Conservation (phyloP, 1,140 invertebrate species). For the Drosophila ercepeae region DNA sequence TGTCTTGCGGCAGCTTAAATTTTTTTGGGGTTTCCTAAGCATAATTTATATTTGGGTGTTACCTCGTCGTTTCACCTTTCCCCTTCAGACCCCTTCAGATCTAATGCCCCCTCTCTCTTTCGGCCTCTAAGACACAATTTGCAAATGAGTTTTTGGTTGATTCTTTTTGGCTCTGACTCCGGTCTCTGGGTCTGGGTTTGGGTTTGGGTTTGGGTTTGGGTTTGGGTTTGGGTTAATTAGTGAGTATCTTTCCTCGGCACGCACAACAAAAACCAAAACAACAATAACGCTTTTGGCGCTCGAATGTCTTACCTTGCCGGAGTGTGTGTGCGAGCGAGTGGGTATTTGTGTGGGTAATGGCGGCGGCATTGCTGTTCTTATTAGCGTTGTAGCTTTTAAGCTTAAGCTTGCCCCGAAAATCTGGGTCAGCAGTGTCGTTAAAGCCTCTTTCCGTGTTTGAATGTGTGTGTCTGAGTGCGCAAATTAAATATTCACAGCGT, state of each 20-base stretch:
- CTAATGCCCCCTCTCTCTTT: neutral
- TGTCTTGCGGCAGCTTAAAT: slow-evolving; percentile 18
- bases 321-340: slow-evolving; percentile 28
- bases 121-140: slow-evolving; percentile 53
- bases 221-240: slow-evolving; percentile 73
- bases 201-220: too few relatives aligned
- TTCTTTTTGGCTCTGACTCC: slow-evolving; percentile 43
- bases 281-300: slow-evolving; percentile 46
- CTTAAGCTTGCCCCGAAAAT: slow-evolving; percentile 64
- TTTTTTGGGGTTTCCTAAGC: slow-evolving; percentile 67
- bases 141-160: slow-evolving; percentile 67
- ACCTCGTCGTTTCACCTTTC: slow-evolving; percentile 19
- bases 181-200: slow-evolving; percentile 60
- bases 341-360: slow-evolving; percentile 66
- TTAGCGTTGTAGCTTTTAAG: slow-evolving; percentile 73
- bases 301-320: slow-evolving; percentile 9
- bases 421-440: slow-evolving; percentile 76
- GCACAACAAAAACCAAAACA: slow-evolving; percentile 43
- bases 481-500: slow-evolving; percentile 81
- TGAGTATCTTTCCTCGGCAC: slow-evolving; percentile 76
- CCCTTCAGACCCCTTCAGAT: slow-evolving; percentile 15
- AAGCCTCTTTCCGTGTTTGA: slow-evolving; percentile 35
- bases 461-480: slow-evolving; percentile 52
- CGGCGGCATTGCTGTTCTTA: slow-evolving; percentile 70
- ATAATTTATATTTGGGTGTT: slow-evolving; percentile 71